Evolutionary conservation across 2,113 vertebrate species (phyloP).

Genomic region (Catharus bicknelli): DNA sequence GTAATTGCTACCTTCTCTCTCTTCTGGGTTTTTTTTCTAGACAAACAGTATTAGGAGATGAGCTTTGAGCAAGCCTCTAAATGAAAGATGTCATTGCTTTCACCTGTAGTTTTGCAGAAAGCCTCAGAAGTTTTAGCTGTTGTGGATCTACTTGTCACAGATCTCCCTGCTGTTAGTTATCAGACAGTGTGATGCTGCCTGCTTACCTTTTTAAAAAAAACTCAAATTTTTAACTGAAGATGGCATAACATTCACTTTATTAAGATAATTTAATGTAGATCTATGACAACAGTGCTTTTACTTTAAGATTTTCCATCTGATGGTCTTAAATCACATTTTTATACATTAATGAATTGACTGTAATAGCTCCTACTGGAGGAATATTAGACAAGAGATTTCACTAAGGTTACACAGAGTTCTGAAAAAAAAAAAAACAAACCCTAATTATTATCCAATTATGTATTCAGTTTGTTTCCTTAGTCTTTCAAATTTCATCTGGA

Average conservation of each 20-base stretch:
- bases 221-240: neutral
- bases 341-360: neutral
- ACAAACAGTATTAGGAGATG: constrained; percentile 34
- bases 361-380: neutral
- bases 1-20: constrained; percentile 61
- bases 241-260: neutral
- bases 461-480: neutral
- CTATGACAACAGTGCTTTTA: neutral
- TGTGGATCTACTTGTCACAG: neutral
- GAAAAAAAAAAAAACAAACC: neutral
- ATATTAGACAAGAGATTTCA: neutral
- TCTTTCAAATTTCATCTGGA: neutral
- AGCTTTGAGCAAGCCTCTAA: constrained; percentile 43
- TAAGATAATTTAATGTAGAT: constrained; percentile 6
- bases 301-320: neutral
- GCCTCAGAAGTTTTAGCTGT: constrained; percentile 14
- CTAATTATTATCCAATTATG: neutral
- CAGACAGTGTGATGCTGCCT: neutral
- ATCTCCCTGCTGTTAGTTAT: neutral
- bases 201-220: neutral
- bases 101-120: constrained; percentile 41
- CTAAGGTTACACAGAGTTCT: neutral
- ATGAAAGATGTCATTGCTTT: constrained; percentile 50
- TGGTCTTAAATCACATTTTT: neutral
- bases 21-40: neutral